Evolutionary conservation across 2,113 vertebrate genomes (phyloP).

Genomic region (Elephantulus edwardii): DNA sequence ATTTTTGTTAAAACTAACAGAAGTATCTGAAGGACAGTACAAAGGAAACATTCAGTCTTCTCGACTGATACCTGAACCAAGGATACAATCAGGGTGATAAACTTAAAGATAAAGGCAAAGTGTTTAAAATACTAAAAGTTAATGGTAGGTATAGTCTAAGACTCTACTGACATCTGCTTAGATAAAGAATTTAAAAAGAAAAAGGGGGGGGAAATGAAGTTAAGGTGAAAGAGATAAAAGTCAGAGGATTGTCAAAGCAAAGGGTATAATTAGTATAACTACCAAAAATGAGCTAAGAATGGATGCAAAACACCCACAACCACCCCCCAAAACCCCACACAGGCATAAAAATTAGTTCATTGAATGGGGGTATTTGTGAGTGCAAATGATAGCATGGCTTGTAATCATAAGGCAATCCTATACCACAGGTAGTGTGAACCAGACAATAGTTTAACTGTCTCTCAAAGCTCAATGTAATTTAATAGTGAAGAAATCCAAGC

Average conservation of each 20-base stretch:
- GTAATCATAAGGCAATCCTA: not conserved
- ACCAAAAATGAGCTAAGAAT: not conserved
- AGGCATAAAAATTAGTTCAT: not conserved
- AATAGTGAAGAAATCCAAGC: not conserved
- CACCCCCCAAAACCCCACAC: too few relatives aligned
- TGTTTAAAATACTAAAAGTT: not conserved
- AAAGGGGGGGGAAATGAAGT: not conserved
- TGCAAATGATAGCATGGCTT: not conserved
- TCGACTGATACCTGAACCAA: not conserved
- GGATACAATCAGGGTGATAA: not conserved
- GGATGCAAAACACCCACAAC: not conserved
- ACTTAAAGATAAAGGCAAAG: not conserved
- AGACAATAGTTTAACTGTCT: not conserved
- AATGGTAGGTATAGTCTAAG: constrained; percentile 17
- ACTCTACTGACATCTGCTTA: not conserved
- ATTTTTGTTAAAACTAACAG: not conserved
- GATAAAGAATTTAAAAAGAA: not conserved
- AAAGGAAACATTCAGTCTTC: not conserved
- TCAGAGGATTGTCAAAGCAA: not conserved
- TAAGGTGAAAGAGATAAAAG: constrained; percentile 6
- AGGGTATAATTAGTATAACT: not conserved
- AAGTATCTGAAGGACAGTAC: not conserved
- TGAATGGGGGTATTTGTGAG: not conserved
- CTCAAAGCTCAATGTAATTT: constrained; percentile 35
- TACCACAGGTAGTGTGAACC: not conserved